Percentiles rank a stretch among this genome's conserved stretches.
Conservation (phyloP, 2,888 invertebrate genomes). For the Drosophila testacea region DNA sequence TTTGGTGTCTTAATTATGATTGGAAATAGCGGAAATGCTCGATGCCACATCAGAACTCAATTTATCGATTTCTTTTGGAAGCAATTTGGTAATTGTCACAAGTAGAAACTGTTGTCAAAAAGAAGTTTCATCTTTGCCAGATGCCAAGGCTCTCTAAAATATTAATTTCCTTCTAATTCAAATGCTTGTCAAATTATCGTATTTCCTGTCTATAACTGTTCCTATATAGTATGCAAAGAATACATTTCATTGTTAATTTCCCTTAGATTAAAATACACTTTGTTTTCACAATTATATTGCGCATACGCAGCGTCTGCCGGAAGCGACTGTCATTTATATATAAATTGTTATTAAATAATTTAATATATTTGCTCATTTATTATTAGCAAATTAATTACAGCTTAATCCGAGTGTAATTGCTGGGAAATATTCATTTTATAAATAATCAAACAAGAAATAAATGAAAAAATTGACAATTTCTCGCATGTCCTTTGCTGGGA, state of each 20-base stretch:
- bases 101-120: conserved; percentile 1
- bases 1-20: conserved; percentile 76
- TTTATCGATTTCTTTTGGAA: conserved; percentile 55
- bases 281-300: too few species aligned
- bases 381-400: not conserved
- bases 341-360: not conserved
- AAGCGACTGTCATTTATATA: too few species aligned
- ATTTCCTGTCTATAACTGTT: not conserved
- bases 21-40: conserved; percentile 47
- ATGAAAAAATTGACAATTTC: not conserved
- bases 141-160: not conserved
- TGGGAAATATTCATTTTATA: not conserved
- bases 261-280: not conserved
- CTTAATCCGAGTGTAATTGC: not conserved
- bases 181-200: not conserved
- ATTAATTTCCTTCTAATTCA: not conserved
- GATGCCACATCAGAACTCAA: conserved; percentile 44
- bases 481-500: not conserved
- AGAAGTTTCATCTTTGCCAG: not conserved
- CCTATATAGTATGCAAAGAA: too few species aligned
- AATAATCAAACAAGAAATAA: not conserved
- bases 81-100: conserved; percentile 47
- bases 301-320: too few species aligned
- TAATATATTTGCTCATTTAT: not conserved
- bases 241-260: not conserved